Percentiles rank a stretch among this genome's conserved stretches.
Conservation (phyloP, 2,888 invertebrate genomes). For the Brachylomia viminalis region DNA sequence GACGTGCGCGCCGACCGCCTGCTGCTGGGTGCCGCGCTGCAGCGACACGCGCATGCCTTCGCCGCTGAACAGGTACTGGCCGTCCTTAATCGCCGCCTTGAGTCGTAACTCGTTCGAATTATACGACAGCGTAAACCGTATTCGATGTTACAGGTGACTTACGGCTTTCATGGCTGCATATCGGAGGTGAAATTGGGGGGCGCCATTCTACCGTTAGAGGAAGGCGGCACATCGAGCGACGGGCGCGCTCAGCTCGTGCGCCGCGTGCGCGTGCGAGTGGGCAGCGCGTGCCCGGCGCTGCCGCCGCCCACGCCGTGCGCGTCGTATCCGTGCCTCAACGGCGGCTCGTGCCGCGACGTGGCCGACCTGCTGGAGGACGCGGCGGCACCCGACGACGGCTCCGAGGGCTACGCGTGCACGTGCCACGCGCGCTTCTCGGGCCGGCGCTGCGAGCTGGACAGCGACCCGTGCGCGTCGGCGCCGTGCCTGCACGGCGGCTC, state of each 20-base stretch:
- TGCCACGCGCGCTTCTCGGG: constrained; percentile 95
- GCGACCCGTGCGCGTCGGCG: constrained; percentile 96
- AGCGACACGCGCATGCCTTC: constrained; percentile 93
- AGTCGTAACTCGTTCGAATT: background rate
- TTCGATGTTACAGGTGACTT: constrained; percentile 91
- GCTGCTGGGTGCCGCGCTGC: constrained; percentile 96
- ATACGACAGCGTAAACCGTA: background rate
- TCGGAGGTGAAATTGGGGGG: constrained; percentile 95
- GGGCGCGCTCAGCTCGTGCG: constrained; percentile 81
- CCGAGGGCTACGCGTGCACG: constrained; percentile 93
- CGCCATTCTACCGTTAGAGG: constrained; percentile 93
- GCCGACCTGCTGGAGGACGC: constrained; percentile 72
- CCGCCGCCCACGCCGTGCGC: constrained; percentile 82
- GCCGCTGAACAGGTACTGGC: constrained; percentile 84
- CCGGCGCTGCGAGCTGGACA: constrained; percentile 94
- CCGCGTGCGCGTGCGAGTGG: constrained; percentile 80
- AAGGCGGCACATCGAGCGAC: constrained; percentile 80
- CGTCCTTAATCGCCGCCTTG: too few relatives aligned
- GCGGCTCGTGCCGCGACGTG: constrained; percentile 91
- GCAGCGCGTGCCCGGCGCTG: constrained; percentile 76
- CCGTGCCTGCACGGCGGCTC: constrained; percentile 96
- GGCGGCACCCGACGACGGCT: constrained; percentile 75
- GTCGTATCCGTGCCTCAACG: constrained; percentile 84
- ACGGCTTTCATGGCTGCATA: constrained; percentile 98
- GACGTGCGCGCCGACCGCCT: constrained; percentile 96